These are phyloP conservation scores for Brachypterus glaber DNA, from an alignment of 2,888 invertebrate genomes.

Conservation along the genomic window DNA sequence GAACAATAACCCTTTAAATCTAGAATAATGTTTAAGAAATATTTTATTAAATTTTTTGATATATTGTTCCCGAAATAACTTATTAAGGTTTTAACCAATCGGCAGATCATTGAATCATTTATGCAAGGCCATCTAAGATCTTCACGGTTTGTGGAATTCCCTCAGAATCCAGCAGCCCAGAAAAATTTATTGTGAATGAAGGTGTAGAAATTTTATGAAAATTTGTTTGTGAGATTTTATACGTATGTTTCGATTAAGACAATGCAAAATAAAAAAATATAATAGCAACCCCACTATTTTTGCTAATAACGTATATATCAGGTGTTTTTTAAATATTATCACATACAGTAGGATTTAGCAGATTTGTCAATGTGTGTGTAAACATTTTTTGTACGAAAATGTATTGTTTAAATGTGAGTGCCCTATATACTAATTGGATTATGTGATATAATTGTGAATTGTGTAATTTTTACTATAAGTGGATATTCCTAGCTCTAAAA, in stretches of 20 bases:
- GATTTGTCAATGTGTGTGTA: conserved; percentile 12
- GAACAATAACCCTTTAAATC: too few relatives aligned
- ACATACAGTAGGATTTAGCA: conserved; percentile 20
- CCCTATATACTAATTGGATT: conserved; percentile 11
- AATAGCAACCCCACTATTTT: conserved; percentile 26
- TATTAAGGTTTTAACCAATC: too few relatives aligned
- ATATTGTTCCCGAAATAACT: too few relatives aligned
- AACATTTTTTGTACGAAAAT: conserved; percentile 15
- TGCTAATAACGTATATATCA: conserved; percentile 28
- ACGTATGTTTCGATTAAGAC: conserved; percentile 30
- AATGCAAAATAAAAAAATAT: conserved; percentile 30
- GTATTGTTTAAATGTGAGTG: conserved; percentile 24
- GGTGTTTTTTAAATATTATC: conserved; percentile 25
- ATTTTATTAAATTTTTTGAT: too few relatives aligned
- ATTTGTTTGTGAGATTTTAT: conserved; percentile 23
- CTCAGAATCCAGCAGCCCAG: conserved; percentile 28
- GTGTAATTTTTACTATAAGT: too few relatives aligned
- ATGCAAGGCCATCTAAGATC: conserved; percentile 39
- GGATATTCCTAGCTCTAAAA: too few relatives aligned
- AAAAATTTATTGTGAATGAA: conserved; percentile 23
- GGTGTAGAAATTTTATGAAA: conserved; percentile 16
- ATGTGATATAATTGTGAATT: too few relatives aligned
- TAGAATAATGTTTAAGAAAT: too few relatives aligned
- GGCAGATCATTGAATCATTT: conserved; percentile 32
- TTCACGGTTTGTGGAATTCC: conserved; percentile 36